phyloP scores from a whole-genome alignment of 2,888 invertebrate genomes.

The Lagria hirta region DNA sequence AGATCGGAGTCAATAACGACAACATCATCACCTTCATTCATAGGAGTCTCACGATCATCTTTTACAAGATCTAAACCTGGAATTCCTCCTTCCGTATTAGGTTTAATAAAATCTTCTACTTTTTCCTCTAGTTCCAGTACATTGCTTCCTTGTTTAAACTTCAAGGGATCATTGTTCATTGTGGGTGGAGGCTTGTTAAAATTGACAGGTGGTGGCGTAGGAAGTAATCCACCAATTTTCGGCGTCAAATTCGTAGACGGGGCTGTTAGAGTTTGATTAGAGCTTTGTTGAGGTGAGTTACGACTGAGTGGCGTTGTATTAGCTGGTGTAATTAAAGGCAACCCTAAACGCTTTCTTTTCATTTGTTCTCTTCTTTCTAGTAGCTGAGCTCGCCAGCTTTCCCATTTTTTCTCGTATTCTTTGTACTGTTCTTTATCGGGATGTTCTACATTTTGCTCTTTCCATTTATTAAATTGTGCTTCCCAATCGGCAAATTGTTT shows the following conservation, averaged over 20 bases:
- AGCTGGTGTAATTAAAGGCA: conserved; percentile 28
- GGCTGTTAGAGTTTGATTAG: conserved; percentile 4
- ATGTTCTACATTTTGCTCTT: conserved; percentile 85
- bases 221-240: conserved; percentile 38
- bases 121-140: conserved; percentile 21
- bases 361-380: conserved; percentile 80
- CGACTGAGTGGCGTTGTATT: conserved; percentile 1
- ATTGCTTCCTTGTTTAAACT: conserved; percentile 35
- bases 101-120: conserved; percentile 30
- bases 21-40: conserved; percentile 24
- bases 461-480: conserved; percentile 89
- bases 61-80: conserved; percentile 73
- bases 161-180: conserved; percentile 45
- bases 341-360: conserved; percentile 63
- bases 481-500: conserved; percentile 91
- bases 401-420: conserved; percentile 88
- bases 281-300: conserved; percentile 7
- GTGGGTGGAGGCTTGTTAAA: conserved; percentile 38
- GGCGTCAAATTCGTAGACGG: no score
- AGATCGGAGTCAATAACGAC: conserved; percentile 19
- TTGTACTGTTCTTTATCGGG: conserved; percentile 85
- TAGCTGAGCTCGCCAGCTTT: conserved; percentile 76
- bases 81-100: conserved; percentile 58
- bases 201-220: background rate
- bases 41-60: conserved; percentile 42